Percentiles rank a stretch among this genome's conserved stretches.
Evolutionary conservation across 2,888 invertebrate genomes (phyloP).

Genomic region (Microctonus brassicae): DNA sequence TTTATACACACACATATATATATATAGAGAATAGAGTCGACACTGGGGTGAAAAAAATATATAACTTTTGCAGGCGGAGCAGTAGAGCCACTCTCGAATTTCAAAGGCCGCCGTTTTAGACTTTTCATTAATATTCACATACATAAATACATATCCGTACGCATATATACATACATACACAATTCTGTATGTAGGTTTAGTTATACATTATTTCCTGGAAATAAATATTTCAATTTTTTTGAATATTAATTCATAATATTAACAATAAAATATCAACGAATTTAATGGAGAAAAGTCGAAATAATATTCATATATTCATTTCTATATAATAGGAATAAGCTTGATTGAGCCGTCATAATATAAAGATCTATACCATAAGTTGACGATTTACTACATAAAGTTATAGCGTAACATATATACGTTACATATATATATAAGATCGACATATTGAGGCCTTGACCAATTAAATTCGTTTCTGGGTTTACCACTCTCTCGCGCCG

Average conservation of each 20-base stretch:
- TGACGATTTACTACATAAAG: neutral
- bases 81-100: slow-evolving; percentile 35
- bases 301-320: no score
- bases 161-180: neutral
- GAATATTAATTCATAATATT: neutral
- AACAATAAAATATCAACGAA: neutral
- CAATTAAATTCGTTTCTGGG: slow-evolving; percentile 22
- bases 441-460: slow-evolving; percentile 23
- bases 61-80: slow-evolving; percentile 26
- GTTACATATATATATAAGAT: neutral
- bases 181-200: no score
- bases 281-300: no score
- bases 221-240: neutral
- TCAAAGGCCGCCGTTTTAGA: slow-evolving; percentile 15
- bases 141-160: neutral
- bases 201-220: no score
- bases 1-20: neutral
- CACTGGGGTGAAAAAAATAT: neutral
- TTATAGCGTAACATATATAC: slow-evolving; percentile 5
- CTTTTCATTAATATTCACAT: slow-evolving; percentile 13
- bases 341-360: slow-evolving; percentile 1
- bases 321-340: neutral
- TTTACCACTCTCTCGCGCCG: slow-evolving; percentile 12
- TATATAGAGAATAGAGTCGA: neutral
- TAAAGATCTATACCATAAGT: slow-evolving; percentile 1